Evolutionary conservation across 2,888 invertebrate genomes (phyloP).

Genomic region (Hedychridium roseum): DNA sequence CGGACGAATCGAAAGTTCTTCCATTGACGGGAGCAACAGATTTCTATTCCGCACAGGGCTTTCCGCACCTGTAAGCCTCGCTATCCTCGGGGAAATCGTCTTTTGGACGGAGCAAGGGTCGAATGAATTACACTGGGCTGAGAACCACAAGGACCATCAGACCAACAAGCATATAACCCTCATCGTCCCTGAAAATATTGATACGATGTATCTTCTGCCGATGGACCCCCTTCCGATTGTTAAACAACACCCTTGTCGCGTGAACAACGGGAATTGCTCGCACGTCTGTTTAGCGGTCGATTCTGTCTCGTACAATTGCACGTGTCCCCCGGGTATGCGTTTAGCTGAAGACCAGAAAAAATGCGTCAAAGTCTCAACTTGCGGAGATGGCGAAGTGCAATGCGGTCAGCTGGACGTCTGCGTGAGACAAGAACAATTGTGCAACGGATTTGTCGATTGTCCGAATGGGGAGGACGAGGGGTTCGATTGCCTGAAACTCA

Average conservation of each 20-base stretch:
- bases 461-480: constrained; percentile 68
- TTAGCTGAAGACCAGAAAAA: constrained; percentile 64
- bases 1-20: constrained; percentile 72
- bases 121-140: constrained; percentile 70
- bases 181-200: constrained; percentile 25
- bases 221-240: too few relatives aligned
- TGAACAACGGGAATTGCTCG: constrained; percentile 73
- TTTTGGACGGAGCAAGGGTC: constrained; percentile 75
- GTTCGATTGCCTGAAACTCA: constrained; percentile 62
- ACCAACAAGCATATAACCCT: neutral
- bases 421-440: constrained; percentile 56
- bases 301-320: constrained; percentile 56
- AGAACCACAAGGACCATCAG: constrained; percentile 61
- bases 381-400: constrained; percentile 62
- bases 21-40: constrained; percentile 68
- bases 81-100: constrained; percentile 70
- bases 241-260: constrained; percentile 71
- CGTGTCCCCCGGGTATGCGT: constrained; percentile 75
- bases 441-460: constrained; percentile 68
- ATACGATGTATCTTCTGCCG: constrained; percentile 66
- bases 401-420: constrained; percentile 66
- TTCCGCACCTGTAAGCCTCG: constrained; percentile 67
- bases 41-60: constrained; percentile 58
- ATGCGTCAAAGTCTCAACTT: constrained; percentile 67
- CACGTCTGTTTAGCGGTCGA: constrained; percentile 74